Percentiles rank a stretch among this genome's conserved stretches.
Conservation (phyloP, 2,113 vertebrate species). For the Osmerus eperlanus region DNA sequence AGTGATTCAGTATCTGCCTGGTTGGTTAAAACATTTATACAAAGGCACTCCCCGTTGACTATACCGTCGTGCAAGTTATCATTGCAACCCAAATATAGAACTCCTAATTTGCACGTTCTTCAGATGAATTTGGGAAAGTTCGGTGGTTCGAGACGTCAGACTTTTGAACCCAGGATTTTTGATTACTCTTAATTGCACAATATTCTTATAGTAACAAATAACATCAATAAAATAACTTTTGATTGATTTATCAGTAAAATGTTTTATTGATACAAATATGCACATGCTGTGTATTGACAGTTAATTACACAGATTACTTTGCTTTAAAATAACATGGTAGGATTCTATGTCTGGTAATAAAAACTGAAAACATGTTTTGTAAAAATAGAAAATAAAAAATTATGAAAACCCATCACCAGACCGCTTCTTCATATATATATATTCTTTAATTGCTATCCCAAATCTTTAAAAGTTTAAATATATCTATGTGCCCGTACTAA, state of each 20-base stretch:
- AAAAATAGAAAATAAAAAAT: not conserved
- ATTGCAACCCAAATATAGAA: too few relatives aligned
- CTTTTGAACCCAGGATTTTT: not conserved
- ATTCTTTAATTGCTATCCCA: not conserved
- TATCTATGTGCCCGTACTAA: conserved; percentile 1
- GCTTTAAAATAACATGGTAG: conserved; percentile 21
- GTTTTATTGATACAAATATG: conserved; percentile 86
- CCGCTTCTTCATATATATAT: not conserved
- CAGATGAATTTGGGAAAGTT: too few relatives aligned
- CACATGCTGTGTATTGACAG: conserved; percentile 78
- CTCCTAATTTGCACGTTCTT: too few relatives aligned
- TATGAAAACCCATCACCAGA: conserved; percentile 35
- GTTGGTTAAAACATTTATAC: too few relatives aligned
- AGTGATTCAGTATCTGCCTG: too few relatives aligned
- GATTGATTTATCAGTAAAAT: conserved; percentile 67
- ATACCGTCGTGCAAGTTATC: too few relatives aligned
- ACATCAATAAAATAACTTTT: not conserved
- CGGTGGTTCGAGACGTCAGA: too few relatives aligned
- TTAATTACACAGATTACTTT: conserved; percentile 10
- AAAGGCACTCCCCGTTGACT: too few relatives aligned
- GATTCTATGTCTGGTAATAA: not conserved
- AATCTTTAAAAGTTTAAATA: not conserved
- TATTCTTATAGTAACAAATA: not conserved
- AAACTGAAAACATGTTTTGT: not conserved
- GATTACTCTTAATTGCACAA: not conserved